Base-by-base conservation (phyloP, 2,888 invertebrate species). In the Drepanosiphum platanoidis region DNA sequence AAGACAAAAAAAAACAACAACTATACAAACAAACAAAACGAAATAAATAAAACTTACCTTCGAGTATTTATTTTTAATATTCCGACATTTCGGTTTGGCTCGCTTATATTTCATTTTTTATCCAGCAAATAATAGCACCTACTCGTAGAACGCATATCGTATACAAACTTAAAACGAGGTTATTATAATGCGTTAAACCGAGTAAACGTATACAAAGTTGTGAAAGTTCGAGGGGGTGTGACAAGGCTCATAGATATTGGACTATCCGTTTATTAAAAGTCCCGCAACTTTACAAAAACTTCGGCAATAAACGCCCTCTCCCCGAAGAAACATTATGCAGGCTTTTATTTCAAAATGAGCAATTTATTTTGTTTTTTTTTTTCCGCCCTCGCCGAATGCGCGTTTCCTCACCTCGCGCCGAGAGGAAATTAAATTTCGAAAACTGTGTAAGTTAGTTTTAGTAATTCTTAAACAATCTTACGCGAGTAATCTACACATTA, bases 191-290 rank as follows among this genome's bases (percentile, higher is more conserved):
- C 52, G 34, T 83, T 83, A 75, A 83, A 74, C 71, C 1, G 8
- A 27, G 46, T 66, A 18, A 64, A 27, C 36, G 64, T 74, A 75
- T 27, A 52, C 34, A 75, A 66, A 83, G 66, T 83, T 66, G 46
- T 42, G 15, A 82, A 82, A 82, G 72, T 72, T 82, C 36, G 3
- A 30, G 66, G 39, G 42, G 66, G 46, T 66, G 46, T 75, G 74
- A 64, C 27, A 74, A 32, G 75, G 7, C 34, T 83, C 66, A 83
- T 83, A 83, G 83, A 75, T 75, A 83, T 83, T 75, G 83, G 66
- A 83, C 83, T 75, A 83, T 75, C 64, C 75, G 77, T 77, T 84
- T 84, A 84, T 84, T 84, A 84, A 77, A 84, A 84, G 66, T 77
- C 36, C n/a, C 66, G 15, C 84, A 30, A 84, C 77, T 77, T 77